A percentile compares a stretch with the other conserved stretches of the same genome.
Conservation (phyloP, 2,888 invertebrate genomes). For the Reticulitermes lucifugus region DNA sequence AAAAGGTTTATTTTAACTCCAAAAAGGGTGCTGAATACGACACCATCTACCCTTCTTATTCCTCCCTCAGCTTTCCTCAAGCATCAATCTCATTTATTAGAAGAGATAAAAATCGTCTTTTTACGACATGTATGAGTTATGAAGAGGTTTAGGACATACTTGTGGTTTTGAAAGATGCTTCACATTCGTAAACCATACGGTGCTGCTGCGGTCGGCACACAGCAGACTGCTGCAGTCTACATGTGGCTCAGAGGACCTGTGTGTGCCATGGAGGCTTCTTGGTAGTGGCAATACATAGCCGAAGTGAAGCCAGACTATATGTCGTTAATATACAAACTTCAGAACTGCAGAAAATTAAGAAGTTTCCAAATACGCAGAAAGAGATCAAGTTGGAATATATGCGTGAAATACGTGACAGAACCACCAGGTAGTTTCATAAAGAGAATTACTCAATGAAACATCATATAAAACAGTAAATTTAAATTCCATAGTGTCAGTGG, state of each 20-base stretch:
- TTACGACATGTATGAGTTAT: slow-evolving; percentile 34
- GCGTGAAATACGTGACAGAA: too few species aligned
- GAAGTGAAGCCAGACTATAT: background rate
- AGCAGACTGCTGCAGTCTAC: slow-evolving; percentile 18
- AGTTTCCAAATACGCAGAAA: too few species aligned
- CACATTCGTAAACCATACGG: slow-evolving; percentile 41
- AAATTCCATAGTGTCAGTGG: too few species aligned
- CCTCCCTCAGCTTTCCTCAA: background rate
- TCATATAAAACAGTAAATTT: too few species aligned
- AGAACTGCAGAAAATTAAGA: too few species aligned
- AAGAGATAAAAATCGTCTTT: slow-evolving; percentile 38
- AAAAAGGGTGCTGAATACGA: slow-evolving; percentile 10
- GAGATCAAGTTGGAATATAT: too few species aligned
- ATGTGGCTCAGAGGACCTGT: slow-evolving; percentile 14
- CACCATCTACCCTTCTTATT: slow-evolving; percentile 6
- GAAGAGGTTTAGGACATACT: slow-evolving; percentile 41
- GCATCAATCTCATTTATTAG: slow-evolving; percentile 43
- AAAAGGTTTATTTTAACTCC: background rate
- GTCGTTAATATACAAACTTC: background rate
- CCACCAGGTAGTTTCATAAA: too few species aligned
- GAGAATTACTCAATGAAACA: too few species aligned
- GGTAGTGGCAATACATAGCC: slow-evolving; percentile 1
- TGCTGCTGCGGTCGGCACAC: slow-evolving; percentile 14
- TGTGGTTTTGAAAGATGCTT: slow-evolving; percentile 46
- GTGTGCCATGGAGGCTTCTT: slow-evolving; percentile 11